Percentiles rank a stretch among this genome's conserved stretches.
Conservation (phyloP, 2,888 invertebrate species). For the Hemistola chrysoprasaria region DNA sequence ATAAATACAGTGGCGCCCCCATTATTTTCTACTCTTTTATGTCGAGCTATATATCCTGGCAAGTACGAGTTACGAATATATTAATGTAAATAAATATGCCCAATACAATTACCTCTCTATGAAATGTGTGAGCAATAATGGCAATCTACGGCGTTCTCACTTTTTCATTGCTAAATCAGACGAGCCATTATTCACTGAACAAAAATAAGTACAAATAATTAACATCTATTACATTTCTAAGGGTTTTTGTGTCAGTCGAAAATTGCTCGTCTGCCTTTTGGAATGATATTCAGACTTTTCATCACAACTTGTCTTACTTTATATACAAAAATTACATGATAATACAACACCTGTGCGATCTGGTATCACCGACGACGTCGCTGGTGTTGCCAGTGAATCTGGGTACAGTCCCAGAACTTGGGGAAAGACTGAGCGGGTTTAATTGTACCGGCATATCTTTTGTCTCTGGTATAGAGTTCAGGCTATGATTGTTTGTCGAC, state of each 20-base stretch:
- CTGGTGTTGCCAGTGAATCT: conserved; percentile 89
- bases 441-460: conserved; percentile 71
- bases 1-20: too few relatives aligned
- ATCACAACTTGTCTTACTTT: conserved; percentile 9
- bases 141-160: conserved; percentile 57
- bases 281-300: conserved; percentile 72
- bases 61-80: too few relatives aligned
- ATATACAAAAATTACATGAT: conserved; percentile 80
- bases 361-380: conserved; percentile 88
- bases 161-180: conserved; percentile 4
- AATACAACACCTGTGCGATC: conserved; percentile 87
- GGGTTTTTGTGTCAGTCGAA: conserved; percentile 17
- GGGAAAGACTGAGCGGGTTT: conserved; percentile 69
- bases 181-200: conserved; percentile 8
- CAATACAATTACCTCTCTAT: neutral
- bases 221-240: conserved; percentile 1
- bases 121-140: conserved; percentile 56
- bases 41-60: too few relatives aligned
- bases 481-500: conserved; percentile 68
- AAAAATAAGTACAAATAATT: conserved; percentile 6
- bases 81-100: neutral
- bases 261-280: conserved; percentile 41
- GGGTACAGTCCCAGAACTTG: conserved; percentile 68
- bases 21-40: too few relatives aligned
- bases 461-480: conserved; percentile 71